Evolutionary conservation across 2,797 vertebrate species (phyloP), one percentile per base, ranked within the genome.

Genomic region (Paratrypauchen microcephalus): DNA sequence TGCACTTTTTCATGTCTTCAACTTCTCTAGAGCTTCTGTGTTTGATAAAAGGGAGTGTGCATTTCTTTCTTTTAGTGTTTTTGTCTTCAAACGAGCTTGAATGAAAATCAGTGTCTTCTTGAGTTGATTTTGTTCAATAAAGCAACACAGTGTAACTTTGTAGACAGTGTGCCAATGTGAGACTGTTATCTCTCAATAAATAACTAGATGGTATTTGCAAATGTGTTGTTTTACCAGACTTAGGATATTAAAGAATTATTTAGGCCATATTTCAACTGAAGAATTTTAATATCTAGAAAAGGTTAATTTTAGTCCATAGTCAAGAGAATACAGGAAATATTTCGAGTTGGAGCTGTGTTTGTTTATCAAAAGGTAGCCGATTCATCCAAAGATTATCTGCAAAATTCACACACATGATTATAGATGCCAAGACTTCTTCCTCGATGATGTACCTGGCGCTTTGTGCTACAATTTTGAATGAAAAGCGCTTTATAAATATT

Each of bases 61-160:
- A 81, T 23, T 79, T 60, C 66, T 70, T 81, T 74, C 71, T 79
- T 78, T 82, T 76, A 74, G 85, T 80, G 76, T 82, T 59, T 72
- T 55, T 9, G 65, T 80, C 69, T 74, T 57, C 59, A 69, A 72
- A 70, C 56, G 59, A 79, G 70, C 69, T 79, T 72, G 69, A 82
- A 83, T 52, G 73, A 72, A 58, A 75, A 69, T 70, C 70, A 73
- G 80, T 72, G 72, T 75, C 81, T 60, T 59, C 64, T 74, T 67
- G 68, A 73, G 45, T 65, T 65, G 63, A 28, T 63, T 76, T 69
- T 55, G 55, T 81, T 78, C 78, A 32, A 64, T 58, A 30, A 24
- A 56, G 26, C 57, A 62, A 41, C n/a, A 45, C n/a, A 6, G 23
- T 24, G 36, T 62, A 32, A 59, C 57, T 59, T 59, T 59, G 32